Evolutionary conservation across 2,888 invertebrate species (phyloP).

Genomic region (Polyommatus iphigenia): DNA sequence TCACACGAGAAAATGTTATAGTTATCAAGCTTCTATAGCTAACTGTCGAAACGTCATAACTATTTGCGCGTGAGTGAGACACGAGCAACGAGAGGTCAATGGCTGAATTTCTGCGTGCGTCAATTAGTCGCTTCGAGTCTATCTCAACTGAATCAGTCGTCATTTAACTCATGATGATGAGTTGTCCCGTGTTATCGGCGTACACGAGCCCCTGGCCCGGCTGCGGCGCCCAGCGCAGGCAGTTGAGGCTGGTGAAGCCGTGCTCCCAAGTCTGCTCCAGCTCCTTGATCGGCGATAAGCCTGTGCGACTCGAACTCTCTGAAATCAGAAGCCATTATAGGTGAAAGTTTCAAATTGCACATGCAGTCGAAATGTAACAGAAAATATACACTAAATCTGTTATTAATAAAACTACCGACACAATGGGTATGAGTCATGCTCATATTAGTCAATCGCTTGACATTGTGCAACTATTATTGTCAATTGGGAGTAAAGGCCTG

Average conservation of each 20-base stretch:
- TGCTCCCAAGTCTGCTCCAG: slow-evolving; percentile 83
- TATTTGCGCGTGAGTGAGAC: neutral
- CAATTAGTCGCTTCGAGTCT: neutral
- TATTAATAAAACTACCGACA: too few species aligned
- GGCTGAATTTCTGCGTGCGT: neutral
- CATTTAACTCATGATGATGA: slow-evolving; percentile 83
- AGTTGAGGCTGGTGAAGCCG: slow-evolving; percentile 88
- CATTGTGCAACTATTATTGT: too few species aligned
- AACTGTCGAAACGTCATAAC: neutral
- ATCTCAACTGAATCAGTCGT: neutral
- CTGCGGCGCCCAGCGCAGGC: slow-evolving; percentile 90
- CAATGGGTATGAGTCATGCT: too few species aligned
- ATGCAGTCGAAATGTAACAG: neutral
- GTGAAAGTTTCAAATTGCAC: too few species aligned
- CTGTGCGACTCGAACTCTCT: slow-evolving; percentile 67
- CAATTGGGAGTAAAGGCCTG: too few species aligned
- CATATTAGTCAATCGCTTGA: too few species aligned
- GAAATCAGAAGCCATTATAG: slow-evolving; percentile 39
- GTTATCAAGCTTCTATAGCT: too few species aligned
- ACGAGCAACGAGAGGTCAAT: neutral
- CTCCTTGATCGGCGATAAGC: slow-evolving; percentile 80
- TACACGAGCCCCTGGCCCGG: slow-evolving; percentile 92
- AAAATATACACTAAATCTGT: too few species aligned
- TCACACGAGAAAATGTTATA: neutral
- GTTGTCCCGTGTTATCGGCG: slow-evolving; percentile 91